Evolutionary conservation across 2,797 vertebrate species (phyloP), one percentile per base, ranked within the genome.

Genomic region (Australoheros facetus): DNA sequence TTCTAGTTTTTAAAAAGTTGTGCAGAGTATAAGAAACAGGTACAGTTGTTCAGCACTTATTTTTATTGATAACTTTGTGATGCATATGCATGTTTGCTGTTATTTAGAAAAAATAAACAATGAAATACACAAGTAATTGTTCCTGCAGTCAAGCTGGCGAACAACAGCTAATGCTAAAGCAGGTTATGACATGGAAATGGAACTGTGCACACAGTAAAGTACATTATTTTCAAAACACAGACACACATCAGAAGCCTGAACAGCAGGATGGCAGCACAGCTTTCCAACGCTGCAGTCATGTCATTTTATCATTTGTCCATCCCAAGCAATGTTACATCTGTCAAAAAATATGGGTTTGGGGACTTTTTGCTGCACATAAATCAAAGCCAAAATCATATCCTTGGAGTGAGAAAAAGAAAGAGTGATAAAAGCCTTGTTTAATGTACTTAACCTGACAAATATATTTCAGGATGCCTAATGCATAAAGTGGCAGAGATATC

Each of bases 51-150:
- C 6, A 23, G n/a, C 4, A 51, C 45, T 48, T 28, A 45, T 72
- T 75, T 83, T 77, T 74, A 79, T 79, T 78, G 13, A 70, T 42
- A 6, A 48, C 54, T 79, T 72, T 72, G 6, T 21, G 45, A 71
- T 9, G 39, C n/a, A 69, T 30, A 59, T 54, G 54, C 28, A 13
- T 53, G 21, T 74, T 14, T 70, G 11, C 42, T 30, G 7, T 26
- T 32, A 8, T 62, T 48, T 21, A 39, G 21, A 39, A 32, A 32
- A 78, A 74, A 51, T 17, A 51, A 51, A 51, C 45, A 51, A 51
- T 17, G 8, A 69, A 51, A 51, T 17, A 13, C n/a, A 55, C 9
- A 54, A 69, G 26, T 30, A 32, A 57, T 56, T 79, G 7, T 23
- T 39, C 1, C 2, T 75, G 3, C 2, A 1, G 8, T 12, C 21